Base-by-base conservation (phyloP, 2,888 invertebrate species). In the Vanessa cardui region DNA sequence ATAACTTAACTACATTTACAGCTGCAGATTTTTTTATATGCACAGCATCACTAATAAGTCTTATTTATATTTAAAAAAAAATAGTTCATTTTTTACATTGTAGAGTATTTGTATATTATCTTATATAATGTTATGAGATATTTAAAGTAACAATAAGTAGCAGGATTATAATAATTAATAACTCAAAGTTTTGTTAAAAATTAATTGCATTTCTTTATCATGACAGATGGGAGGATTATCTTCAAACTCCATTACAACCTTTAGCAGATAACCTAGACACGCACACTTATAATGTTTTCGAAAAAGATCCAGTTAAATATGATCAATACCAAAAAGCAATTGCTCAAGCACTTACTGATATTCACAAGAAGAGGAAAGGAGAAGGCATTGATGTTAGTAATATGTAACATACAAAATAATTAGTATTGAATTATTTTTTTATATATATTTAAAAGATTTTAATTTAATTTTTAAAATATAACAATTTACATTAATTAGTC, bases 221-320 rank as follows among this genome's bases (percentile, higher is more conserved):
- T 52, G 62, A 20, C 77, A 98, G 98, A 1, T 99, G 97, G 92
- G 99, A 99, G 90, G 99, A 99, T 87, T 96, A 96, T 78, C 93
- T 99, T 7, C 99, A 99, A 89, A 96, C 95, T 77, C 97, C 98
- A 4, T 89, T 99, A 61, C 98, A 99, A 89, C 99, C 99, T 0
- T 90, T 99, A 6, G 96, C 97, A 83, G 99, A 99, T 83, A 98
- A 99, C 88, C 94, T 99, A 69, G 99, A 99, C 85, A 97, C 97
- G 15, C 96, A 97, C 79, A 98, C 99, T 0, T 99, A 99, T 84
- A 99, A 99, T 93, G 96, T 98, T 26, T 99, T 99, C 92, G 99
- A 99, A 89, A 97, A 97, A 83, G 99, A 99, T 93, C 98, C 98
- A 15, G 94, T 98, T 3, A 99, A 99, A 86, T 99, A 99, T 88